Conservation (phyloP, 2,113 vertebrate genomes). For the Charadrius vociferus region DNA sequence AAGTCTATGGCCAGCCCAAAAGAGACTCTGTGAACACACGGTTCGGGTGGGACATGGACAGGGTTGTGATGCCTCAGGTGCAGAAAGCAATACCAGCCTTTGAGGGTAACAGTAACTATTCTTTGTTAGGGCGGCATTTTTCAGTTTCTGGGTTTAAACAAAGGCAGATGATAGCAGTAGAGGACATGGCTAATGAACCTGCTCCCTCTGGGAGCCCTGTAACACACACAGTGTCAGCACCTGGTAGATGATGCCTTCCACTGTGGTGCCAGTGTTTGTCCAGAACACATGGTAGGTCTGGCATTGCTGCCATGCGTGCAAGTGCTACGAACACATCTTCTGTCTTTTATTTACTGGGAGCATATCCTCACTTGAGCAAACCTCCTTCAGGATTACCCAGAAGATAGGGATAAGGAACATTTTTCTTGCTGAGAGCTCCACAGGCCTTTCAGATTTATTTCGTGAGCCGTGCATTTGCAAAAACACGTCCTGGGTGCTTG, state of each 20-base stretch:
- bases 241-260: conserved; percentile 35
- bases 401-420: not conserved
- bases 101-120: not conserved
- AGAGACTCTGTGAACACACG: not conserved
- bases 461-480: not conserved
- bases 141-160: not conserved
- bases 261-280: not conserved
- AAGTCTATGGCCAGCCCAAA: not conserved
- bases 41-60: not conserved
- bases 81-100: not conserved
- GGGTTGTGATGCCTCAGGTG: not conserved
- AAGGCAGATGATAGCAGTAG: not conserved
- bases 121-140: not conserved
- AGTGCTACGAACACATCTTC: not conserved
- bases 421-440: not conserved
- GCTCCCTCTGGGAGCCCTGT: not conserved
- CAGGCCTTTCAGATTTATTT: not conserved
- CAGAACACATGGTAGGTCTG: conserved; percentile 19
- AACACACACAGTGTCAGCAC: not conserved
- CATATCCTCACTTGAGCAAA: not conserved
- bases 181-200: not conserved
- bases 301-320: not conserved
- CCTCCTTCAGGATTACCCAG: not conserved
- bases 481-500: not conserved
- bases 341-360: not conserved